Conservation (phyloP, 1,140 invertebrate genomes). For the Solen grandis region DNA sequence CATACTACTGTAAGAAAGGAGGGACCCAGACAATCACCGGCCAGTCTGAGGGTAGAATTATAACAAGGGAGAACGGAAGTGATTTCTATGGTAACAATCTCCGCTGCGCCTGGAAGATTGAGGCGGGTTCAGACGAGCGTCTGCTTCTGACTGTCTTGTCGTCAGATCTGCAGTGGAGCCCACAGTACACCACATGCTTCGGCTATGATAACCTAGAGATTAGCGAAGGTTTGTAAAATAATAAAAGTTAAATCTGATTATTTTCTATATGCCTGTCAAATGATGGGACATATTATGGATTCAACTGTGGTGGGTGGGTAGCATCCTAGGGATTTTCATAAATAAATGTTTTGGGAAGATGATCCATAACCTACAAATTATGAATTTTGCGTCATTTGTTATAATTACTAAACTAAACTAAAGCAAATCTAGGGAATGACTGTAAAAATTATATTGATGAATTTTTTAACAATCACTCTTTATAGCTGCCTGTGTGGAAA, state of each 20-base stretch:
- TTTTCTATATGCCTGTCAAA: too few relatives aligned
- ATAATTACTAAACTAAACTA: background rate
- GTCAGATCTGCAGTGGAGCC: conserved; percentile 49
- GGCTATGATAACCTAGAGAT: conserved; percentile 59
- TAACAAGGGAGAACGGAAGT: conserved; percentile 30
- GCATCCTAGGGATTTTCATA: background rate
- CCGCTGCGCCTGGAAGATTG: conserved; percentile 58
- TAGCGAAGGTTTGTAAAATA: conserved; percentile 62
- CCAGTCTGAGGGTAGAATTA: conserved; percentile 54
- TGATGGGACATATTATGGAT: too few relatives aligned
- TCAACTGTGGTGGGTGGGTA: too few relatives aligned
- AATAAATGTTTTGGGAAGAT: background rate
- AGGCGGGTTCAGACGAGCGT: conserved; percentile 32
- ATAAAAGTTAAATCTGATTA: too few relatives aligned
- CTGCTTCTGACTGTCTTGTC: conserved; percentile 43
- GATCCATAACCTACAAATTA: background rate
- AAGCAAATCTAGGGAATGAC: background rate
- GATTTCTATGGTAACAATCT: conserved; percentile 54
- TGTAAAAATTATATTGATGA: background rate
- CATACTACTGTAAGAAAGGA: conserved; percentile 42
- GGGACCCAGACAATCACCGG: conserved; percentile 34
- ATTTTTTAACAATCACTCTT: too few relatives aligned
- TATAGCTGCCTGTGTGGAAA: too few relatives aligned
- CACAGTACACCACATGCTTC: conserved; percentile 51
- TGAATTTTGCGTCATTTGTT: background rate